Percentiles rank a stretch among this genome's conserved stretches.
phyloP scores from a whole-genome alignment of 2,113 vertebrate genomes.

The Emydocephalus ijimae region DNA sequence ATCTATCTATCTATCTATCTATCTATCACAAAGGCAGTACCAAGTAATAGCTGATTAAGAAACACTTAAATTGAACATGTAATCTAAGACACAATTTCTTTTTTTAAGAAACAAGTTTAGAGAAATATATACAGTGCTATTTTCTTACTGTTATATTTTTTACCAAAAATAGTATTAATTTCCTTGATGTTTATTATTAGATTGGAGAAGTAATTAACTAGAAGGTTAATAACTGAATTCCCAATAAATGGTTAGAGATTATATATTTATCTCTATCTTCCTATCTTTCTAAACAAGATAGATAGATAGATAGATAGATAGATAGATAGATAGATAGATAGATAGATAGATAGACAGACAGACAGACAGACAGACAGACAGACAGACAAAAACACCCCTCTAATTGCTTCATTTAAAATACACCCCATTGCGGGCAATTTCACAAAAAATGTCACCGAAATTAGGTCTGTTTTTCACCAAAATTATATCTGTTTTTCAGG shows the following conservation, averaged over 20 bases:
- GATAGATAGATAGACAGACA: no score
- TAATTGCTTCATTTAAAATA: neutral
- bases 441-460: neutral
- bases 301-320: no score
- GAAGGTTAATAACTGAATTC: neutral
- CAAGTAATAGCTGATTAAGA: neutral
- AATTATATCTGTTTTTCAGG: neutral
- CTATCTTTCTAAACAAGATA: neutral
- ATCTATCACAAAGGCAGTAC: neutral
- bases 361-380: no score
- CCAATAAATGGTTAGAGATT: neutral
- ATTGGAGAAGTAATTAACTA: neutral
- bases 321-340: no score
- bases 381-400: no score
- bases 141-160: neutral
- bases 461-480: neutral
- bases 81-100: neutral
- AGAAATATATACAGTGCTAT: neutral
- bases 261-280: neutral
- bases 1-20: no score
- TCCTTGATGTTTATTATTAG: neutral
- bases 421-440: neutral
- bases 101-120: accelerated
- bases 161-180: neutral
- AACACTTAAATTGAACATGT: accelerated